Percentiles rank a stretch among this genome's conserved stretches.
Evolutionary conservation across 2,888 invertebrate genomes (phyloP).

Genomic region (Tetranychus piercei): DNA sequence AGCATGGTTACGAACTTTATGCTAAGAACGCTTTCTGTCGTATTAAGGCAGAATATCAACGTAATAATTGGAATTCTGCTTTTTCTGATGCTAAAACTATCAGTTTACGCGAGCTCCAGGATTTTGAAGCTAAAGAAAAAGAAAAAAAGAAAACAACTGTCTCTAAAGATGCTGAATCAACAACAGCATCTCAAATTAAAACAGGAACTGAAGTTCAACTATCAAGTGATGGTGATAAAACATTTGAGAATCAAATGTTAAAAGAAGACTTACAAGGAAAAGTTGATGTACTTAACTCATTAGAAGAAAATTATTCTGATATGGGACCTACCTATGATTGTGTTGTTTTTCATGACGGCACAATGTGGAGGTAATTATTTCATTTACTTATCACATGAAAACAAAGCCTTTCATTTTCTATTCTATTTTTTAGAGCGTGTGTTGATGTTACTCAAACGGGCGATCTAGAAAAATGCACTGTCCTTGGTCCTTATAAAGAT

Average conservation of each 20-base stretch:
- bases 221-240: not conserved
- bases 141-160: slow-evolving; percentile 54
- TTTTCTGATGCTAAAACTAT: not conserved
- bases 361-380: slow-evolving; percentile 52
- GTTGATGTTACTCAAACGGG: slow-evolving; percentile 43
- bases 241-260: slow-evolving; percentile 48
- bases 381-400: slow-evolving; percentile 8
- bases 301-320: slow-evolving; percentile 70
- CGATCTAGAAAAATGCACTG: slow-evolving; percentile 52
- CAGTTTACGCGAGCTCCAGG: slow-evolving; percentile 43
- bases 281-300: slow-evolving; percentile 52
- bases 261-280: slow-evolving; percentile 76
- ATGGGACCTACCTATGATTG: slow-evolving; percentile 79
- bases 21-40: slow-evolving; percentile 59
- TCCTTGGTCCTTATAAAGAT: slow-evolving; percentile 60
- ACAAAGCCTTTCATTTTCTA: slow-evolving; percentile 3
- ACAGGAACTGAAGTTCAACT: not conserved
- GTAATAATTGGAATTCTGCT: slow-evolving; percentile 60
- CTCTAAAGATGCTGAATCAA: not conserved
- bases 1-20: slow-evolving; percentile 67
- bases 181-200: not conserved
- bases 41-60: slow-evolving; percentile 55
- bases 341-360: slow-evolving; percentile 74
- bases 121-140: slow-evolving; percentile 54
- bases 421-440: slow-evolving; percentile 6